These are phyloP conservation scores for Watsonalla cultraria DNA, from an alignment of 2,888 invertebrate species.

Conservation along the genomic window DNA sequence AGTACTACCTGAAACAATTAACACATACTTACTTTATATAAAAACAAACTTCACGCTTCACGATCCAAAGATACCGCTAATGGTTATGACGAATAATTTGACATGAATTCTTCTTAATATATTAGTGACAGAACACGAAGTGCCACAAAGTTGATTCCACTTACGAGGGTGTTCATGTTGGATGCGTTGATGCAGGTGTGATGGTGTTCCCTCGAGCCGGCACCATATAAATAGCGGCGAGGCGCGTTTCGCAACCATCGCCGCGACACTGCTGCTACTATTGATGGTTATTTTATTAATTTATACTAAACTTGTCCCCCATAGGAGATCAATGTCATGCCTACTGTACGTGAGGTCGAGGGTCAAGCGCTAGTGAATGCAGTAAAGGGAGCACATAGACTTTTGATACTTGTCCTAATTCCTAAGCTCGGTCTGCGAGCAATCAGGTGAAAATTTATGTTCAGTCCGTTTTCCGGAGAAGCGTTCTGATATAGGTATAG, in stretches of 20 bases:
- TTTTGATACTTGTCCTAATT: too few relatives aligned
- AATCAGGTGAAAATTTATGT: too few relatives aligned
- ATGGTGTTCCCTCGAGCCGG: background rate
- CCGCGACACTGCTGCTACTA: too few relatives aligned
- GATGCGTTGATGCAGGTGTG: background rate
- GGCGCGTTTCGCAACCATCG: background rate
- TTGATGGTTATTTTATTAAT: background rate
- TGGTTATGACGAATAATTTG: background rate
- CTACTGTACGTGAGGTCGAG: background rate
- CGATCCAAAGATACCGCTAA: too few relatives aligned
- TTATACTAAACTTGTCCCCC: background rate
- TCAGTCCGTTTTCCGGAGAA: too few relatives aligned
- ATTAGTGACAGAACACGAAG: too few relatives aligned
- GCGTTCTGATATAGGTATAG: too few relatives aligned
- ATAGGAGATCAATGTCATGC: background rate
- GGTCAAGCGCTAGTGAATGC: too few relatives aligned
- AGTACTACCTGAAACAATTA: conserved; percentile 17
- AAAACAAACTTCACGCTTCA: too few relatives aligned
- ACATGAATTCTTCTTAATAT: background rate
- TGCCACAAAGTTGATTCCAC: background rate
- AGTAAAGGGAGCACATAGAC: too few relatives aligned
- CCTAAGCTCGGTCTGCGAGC: too few relatives aligned
- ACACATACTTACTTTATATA: too few relatives aligned
- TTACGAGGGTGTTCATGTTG: background rate
- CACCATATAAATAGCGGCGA: background rate